phyloP scores from a whole-genome alignment of 2,113 vertebrate species.

The Lepus europaeus region DNA sequence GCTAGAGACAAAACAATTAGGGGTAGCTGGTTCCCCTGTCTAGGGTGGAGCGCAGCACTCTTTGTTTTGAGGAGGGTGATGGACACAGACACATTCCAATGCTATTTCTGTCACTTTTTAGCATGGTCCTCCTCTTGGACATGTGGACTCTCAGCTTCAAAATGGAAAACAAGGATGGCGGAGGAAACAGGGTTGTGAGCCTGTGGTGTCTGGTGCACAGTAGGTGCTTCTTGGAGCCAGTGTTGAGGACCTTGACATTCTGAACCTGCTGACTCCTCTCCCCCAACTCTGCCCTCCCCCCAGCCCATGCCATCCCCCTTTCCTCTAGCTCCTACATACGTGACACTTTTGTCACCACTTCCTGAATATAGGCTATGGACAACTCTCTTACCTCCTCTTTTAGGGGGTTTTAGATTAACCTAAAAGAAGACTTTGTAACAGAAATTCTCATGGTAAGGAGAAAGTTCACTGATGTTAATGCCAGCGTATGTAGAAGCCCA shows the following conservation, averaged over 20 bases:
- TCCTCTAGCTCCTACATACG: not conserved
- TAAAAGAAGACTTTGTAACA: not conserved
- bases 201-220: not conserved
- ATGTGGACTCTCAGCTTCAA: not conserved
- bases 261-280: not conserved
- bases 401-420: not conserved
- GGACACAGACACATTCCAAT: not conserved
- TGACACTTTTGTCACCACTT: not conserved
- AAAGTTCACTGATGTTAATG: not conserved
- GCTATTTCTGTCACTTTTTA: not conserved
- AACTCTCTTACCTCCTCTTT: not conserved
- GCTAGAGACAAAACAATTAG: not conserved
- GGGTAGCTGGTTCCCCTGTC: not conserved
- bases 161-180: too few species aligned
- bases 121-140: not conserved
- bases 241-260: not conserved
- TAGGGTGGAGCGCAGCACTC: too few species aligned
- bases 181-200: not conserved
- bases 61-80: not conserved
- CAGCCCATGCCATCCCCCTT: fast-evolving
- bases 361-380: not conserved
- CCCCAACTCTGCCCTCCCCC: fast-evolving
- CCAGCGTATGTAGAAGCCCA: not conserved
- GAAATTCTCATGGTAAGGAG: not conserved
- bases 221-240: not conserved